These are phyloP conservation scores for Vireo griseus DNA, from an alignment of 2,797 vertebrate species.

Conservation along the genomic window DNA sequence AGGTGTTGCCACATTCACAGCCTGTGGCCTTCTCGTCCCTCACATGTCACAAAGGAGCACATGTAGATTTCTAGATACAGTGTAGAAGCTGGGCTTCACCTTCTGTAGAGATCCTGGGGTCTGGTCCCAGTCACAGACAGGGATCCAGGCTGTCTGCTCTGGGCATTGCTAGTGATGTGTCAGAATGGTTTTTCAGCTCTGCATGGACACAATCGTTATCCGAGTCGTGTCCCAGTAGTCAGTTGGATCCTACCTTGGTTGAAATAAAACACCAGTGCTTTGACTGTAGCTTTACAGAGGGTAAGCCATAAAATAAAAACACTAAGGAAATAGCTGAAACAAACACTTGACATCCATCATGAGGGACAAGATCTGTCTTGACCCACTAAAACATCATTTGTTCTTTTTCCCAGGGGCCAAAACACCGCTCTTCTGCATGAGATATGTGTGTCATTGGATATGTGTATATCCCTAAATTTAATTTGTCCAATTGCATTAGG, in stretches of 20 bases:
- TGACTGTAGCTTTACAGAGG: neutral
- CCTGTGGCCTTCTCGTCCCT: neutral
- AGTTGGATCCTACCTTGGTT: neutral
- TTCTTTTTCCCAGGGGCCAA: neutral
- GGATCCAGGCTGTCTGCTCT: neutral
- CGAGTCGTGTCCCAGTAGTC: neutral
- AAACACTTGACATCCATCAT: neutral
- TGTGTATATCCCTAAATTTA: slow-evolving; percentile 9
- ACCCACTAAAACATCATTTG: slow-evolving; percentile 3
- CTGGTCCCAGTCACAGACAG: neutral
- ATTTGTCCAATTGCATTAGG: slow-evolving; percentile 44
- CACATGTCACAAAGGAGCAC: accelerated
- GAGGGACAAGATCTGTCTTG: neutral
- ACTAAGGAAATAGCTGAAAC: neutral
- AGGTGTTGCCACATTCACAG: neutral
- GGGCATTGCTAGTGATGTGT: accelerated
- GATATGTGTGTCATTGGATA: neutral
- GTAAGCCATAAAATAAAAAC: neutral
- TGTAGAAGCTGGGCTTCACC: neutral
- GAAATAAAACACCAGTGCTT: neutral
- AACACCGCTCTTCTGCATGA: neutral
- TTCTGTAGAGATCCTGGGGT: neutral
- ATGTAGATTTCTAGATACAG: accelerated
- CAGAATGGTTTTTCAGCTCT: neutral
- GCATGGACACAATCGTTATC: neutral